Evolutionary conservation across 2,888 invertebrate species (phyloP).

Genomic region (Leucophenga maculata): DNA sequence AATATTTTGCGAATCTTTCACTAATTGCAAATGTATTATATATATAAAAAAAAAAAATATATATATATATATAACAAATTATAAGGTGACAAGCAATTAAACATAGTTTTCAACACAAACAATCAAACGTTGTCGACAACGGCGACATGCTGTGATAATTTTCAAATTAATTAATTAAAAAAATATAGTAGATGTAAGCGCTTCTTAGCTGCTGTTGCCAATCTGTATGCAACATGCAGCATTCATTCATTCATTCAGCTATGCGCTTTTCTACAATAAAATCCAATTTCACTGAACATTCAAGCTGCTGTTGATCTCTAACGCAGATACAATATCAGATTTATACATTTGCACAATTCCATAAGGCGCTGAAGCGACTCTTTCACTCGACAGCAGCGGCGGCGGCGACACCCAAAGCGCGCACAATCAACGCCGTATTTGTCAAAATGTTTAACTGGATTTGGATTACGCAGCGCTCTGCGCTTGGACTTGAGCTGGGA

Average conservation of each 20-base stretch:
- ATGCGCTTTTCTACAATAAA: background rate
- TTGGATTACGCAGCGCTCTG: slow-evolving; percentile 17
- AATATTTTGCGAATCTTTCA: too few relatives aligned
- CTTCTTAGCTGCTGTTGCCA: slow-evolving; percentile 22
- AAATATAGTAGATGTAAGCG: slow-evolving; percentile 1
- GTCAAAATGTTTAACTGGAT: slow-evolving; percentile 46
- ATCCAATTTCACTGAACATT: slow-evolving; percentile 46
- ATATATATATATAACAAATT: slow-evolving; percentile 5
- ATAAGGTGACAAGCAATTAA: slow-evolving; percentile 63
- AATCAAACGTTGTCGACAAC: slow-evolving; percentile 49
- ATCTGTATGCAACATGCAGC: slow-evolving; percentile 34
- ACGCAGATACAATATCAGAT: too few relatives aligned
- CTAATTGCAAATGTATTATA: slow-evolving; percentile 39
- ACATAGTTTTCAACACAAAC: slow-evolving; percentile 65
- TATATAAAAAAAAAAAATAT: background rate
- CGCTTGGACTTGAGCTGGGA: background rate
- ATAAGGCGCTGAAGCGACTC: too few relatives aligned
- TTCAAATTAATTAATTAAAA: slow-evolving; percentile 59
- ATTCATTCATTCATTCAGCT: slow-evolving; percentile 41
- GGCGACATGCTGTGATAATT: slow-evolving; percentile 30
- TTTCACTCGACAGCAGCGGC: background rate
- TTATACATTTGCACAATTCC: too few relatives aligned
- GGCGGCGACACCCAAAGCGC: slow-evolving; percentile 51
- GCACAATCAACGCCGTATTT: slow-evolving; percentile 54
- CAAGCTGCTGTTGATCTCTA: background rate